Evolutionary conservation across 2,113 vertebrate genomes (phyloP).

Genomic region (Protobothrops mucrosquamatus): DNA sequence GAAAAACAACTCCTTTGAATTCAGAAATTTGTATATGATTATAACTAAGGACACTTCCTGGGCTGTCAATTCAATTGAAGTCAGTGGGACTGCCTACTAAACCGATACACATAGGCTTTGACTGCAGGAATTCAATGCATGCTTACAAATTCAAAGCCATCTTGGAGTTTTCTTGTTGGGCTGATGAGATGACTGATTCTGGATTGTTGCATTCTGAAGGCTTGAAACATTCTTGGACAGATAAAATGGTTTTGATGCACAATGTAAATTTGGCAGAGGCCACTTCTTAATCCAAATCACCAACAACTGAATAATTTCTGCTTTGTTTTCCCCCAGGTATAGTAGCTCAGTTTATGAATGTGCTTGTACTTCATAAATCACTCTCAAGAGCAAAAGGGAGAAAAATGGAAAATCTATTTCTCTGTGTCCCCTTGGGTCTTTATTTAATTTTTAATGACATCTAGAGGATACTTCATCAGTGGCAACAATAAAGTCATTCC

Average conservation of each 20-base stretch:
- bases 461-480: slow-evolving; percentile 63
- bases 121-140: slow-evolving; percentile 37
- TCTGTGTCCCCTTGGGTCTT: slow-evolving; percentile 56
- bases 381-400: slow-evolving; percentile 63
- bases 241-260: slow-evolving; percentile 53
- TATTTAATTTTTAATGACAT: slow-evolving; percentile 74
- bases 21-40: neutral
- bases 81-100: neutral
- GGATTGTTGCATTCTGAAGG: slow-evolving; percentile 36
- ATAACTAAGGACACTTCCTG: neutral
- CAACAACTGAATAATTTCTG: slow-evolving; percentile 63
- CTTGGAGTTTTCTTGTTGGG: slow-evolving; percentile 31
- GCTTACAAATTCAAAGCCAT: slow-evolving; percentile 13
- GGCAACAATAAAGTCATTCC: slow-evolving; percentile 53
- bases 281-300: slow-evolving; percentile 52
- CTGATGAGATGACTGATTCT: slow-evolving; percentile 43
- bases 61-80: neutral
- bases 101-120: slow-evolving; percentile 16
- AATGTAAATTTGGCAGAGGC: slow-evolving; percentile 43
- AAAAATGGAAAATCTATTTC: slow-evolving; percentile 69
- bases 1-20: neutral
- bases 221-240: slow-evolving; percentile 34
- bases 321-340: slow-evolving; percentile 61
- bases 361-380: slow-evolving; percentile 69
- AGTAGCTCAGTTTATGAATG: slow-evolving; percentile 66